Evolutionary conservation across 1,140 invertebrate genomes (phyloP).

Genomic region (Fopius arisanus): DNA sequence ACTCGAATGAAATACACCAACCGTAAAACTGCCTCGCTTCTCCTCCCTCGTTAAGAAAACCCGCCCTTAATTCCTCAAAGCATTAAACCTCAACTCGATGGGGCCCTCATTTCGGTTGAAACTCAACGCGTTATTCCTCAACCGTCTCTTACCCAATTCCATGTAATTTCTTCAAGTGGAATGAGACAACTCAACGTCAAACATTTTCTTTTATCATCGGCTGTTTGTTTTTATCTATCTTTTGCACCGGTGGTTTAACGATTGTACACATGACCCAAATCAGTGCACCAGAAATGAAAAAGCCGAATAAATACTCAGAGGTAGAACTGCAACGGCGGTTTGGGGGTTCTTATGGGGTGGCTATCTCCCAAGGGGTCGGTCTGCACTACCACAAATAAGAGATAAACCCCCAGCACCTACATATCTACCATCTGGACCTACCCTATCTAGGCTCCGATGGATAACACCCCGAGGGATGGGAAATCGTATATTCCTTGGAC

Average conservation of each 20-base stretch:
- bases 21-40: slow-evolving; percentile 37
- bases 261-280: background rate
- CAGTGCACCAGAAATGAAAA: slow-evolving; percentile 11
- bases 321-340: slow-evolving; percentile 14
- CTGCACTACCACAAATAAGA: slow-evolving; percentile 47
- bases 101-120: background rate
- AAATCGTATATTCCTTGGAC: slow-evolving; percentile 36
- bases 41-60: slow-evolving; percentile 4
- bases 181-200: background rate
- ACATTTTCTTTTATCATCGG: slow-evolving; percentile 18
- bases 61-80: background rate
- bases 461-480: background rate
- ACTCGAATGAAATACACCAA: slow-evolving; percentile 42
- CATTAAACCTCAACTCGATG: background rate
- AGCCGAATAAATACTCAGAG: slow-evolving; percentile 17
- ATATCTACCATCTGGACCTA: slow-evolving; percentile 39
- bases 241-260: slow-evolving; percentile 21
- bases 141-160: too few species aligned
- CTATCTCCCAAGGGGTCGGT: slow-evolving; percentile 32
- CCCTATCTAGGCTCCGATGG: slow-evolving; percentile 22
- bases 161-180: background rate
- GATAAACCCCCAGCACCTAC: slow-evolving; percentile 44
- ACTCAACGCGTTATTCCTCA: too few species aligned
- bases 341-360: slow-evolving; percentile 14
- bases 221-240: slow-evolving; percentile 2